Conservation (phyloP, 2,797 vertebrate genomes). For the Pseudochromis fuscus region DNA sequence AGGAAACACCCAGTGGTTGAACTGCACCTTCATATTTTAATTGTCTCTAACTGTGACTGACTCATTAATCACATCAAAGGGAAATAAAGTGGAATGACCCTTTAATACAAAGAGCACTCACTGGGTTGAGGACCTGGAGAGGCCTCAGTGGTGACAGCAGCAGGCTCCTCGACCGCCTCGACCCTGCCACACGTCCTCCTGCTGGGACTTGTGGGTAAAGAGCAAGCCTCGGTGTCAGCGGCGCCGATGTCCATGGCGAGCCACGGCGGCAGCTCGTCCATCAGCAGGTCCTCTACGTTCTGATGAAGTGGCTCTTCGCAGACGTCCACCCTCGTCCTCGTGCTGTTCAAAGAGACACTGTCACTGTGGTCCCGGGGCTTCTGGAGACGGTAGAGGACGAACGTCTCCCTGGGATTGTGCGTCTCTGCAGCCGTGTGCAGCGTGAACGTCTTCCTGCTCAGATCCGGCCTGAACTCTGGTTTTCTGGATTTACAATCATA, state of each 20-base stretch:
- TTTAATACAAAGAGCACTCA: not conserved
- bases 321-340: not conserved
- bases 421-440: not conserved
- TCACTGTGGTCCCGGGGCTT: constrained; percentile 14
- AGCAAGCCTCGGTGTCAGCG: constrained; percentile 13
- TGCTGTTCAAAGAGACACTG: not conserved
- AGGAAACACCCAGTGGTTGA: no score
- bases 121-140: constrained; percentile 70
- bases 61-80: no score
- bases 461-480: constrained; percentile 18
- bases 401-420: constrained; percentile 45
- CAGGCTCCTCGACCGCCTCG: constrained; percentile 32
- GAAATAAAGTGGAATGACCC: no score
- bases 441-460: constrained; percentile 26
- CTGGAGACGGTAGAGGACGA: constrained; percentile 30
- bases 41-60: no score
- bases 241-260: constrained; percentile 42
- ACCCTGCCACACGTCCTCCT: constrained; percentile 10
- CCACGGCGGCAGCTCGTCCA: constrained; percentile 79
- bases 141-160: not conserved
- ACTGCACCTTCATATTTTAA: no score
- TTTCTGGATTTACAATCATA: not conserved
- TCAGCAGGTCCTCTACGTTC: constrained; percentile 55
- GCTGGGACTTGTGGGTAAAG: constrained; percentile 34
- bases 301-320: not conserved